A percentile compares a stretch with the other conserved stretches of the same genome.
Evolutionary conservation across 2,113 vertebrate genomes (phyloP).

Genomic region (Indri indri): DNA sequence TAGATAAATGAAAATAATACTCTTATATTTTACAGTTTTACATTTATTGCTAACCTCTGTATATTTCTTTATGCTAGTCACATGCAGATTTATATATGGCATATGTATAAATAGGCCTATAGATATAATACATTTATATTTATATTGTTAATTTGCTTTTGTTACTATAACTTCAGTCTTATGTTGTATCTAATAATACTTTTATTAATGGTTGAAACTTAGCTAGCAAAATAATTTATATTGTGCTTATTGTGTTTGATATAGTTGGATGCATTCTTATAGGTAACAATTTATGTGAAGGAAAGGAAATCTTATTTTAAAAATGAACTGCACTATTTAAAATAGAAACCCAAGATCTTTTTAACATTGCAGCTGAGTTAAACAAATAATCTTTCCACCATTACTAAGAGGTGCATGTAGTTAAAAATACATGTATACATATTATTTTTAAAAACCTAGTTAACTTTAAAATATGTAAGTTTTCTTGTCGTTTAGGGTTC

Average conservation of each 20-base stretch:
- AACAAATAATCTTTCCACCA: constrained; percentile 84
- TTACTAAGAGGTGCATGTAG: constrained; percentile 82
- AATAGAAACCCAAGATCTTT: constrained; percentile 76
- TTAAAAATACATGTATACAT: constrained; percentile 88
- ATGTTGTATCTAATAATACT: constrained; percentile 22
- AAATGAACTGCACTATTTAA: constrained; percentile 67
- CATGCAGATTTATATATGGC: constrained; percentile 2
- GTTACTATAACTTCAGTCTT: constrained; percentile 33
- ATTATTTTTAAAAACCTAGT: constrained; percentile 88
- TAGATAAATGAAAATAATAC: constrained; percentile 44
- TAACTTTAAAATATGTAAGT: constrained; percentile 92
- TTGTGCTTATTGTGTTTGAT: constrained; percentile 37
- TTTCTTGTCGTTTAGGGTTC: constrained; percentile 90
- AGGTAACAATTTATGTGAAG: constrained; percentile 57
- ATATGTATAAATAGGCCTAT: not conserved
- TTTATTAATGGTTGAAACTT: constrained; percentile 55
- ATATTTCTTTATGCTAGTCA: constrained; percentile 29
- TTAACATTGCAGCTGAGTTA: constrained; percentile 76
- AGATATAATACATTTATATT: constrained; percentile 3
- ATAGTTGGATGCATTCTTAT: constrained; percentile 49
- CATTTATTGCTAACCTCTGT: constrained; percentile 4
- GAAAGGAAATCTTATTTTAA: constrained; percentile 60
- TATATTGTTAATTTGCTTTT: constrained; percentile 48
- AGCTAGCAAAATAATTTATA: constrained; percentile 20
- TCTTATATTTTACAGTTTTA: constrained; percentile 31